Percentiles rank a stretch among this genome's conserved stretches.
Evolutionary conservation across 2,888 invertebrate genomes (phyloP).

Genomic region (Lithosia quadra): DNA sequence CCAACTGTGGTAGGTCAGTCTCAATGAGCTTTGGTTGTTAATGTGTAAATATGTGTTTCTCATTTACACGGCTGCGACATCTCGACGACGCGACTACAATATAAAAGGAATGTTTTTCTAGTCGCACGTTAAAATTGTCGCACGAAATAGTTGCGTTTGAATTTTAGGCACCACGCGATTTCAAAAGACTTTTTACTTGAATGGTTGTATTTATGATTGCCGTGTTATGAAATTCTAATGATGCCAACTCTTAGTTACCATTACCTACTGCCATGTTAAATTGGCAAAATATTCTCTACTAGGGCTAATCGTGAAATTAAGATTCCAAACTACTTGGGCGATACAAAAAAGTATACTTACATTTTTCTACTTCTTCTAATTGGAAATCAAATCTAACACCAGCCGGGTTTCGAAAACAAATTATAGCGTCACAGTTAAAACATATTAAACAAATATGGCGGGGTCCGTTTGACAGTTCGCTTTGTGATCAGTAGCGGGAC

Average conservation of each 20-base stretch:
- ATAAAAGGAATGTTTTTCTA: conserved; percentile 43
- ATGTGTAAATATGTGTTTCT: conserved; percentile 74
- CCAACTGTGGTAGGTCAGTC: conserved; percentile 75
- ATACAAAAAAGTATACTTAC: neutral
- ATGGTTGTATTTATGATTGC: neutral
- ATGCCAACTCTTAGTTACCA: neutral
- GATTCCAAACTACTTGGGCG: neutral
- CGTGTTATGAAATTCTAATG: neutral
- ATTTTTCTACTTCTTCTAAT: neutral
- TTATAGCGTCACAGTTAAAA: conserved; percentile 69
- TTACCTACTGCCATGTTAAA: too few species aligned
- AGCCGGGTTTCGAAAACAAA: conserved; percentile 71
- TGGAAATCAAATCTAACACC: conserved; percentile 68
- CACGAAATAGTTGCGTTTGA: conserved; percentile 12
- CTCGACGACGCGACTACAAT: conserved; percentile 37
- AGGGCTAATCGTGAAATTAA: neutral
- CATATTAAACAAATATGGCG: conserved; percentile 76
- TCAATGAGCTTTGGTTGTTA: conserved; percentile 70
- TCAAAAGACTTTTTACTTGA: neutral
- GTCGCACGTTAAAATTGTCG: conserved; percentile 25
- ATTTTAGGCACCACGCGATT: conserved; percentile 6
- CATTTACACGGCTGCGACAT: conserved; percentile 65
- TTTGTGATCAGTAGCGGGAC: conserved; percentile 71
- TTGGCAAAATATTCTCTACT: neutral
- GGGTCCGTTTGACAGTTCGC: conserved; percentile 70